Evolutionary conservation across 2,113 vertebrate species (phyloP).

Genomic region (Aleadryas rufinucha): DNA sequence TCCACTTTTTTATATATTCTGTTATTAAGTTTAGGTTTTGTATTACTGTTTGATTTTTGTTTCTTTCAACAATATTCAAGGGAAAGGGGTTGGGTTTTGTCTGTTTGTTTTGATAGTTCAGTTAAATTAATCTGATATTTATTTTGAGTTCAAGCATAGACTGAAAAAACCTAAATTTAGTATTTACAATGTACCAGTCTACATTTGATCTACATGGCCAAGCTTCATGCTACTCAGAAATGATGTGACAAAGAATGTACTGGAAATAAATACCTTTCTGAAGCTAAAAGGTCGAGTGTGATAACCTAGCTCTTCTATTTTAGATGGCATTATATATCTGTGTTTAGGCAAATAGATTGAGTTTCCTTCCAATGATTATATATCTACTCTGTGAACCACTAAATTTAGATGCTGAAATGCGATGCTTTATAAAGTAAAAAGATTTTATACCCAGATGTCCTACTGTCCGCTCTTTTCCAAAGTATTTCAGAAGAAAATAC

Average conservation of each 20-base stretch:
- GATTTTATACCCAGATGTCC: neutral
- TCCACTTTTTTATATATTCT: neutral
- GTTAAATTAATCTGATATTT: neutral
- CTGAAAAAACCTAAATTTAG: fast-evolving
- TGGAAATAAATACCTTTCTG: neutral
- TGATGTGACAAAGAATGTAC: neutral
- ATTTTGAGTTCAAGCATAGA: neutral
- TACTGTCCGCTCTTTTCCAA: neutral
- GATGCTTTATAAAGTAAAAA: neutral
- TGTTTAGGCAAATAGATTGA: neutral
- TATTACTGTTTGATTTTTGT: neutral
- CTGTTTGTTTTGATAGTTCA: neutral
- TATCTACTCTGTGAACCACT: neutral
- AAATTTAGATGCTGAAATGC: neutral
- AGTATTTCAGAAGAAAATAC: neutral
- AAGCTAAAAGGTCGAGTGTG: neutral
- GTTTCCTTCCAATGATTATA: neutral
- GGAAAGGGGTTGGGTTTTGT: neutral
- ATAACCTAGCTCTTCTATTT: neutral
- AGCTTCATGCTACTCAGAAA: neutral
- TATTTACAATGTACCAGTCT: neutral
- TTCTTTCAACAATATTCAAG: neutral
- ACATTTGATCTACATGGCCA: neutral
- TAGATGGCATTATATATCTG: neutral
- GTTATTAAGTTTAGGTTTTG: neutral